These are phyloP conservation scores for Alosa sapidissima DNA, from an alignment of 2,797 vertebrate species.

Conservation along the genomic window DNA sequence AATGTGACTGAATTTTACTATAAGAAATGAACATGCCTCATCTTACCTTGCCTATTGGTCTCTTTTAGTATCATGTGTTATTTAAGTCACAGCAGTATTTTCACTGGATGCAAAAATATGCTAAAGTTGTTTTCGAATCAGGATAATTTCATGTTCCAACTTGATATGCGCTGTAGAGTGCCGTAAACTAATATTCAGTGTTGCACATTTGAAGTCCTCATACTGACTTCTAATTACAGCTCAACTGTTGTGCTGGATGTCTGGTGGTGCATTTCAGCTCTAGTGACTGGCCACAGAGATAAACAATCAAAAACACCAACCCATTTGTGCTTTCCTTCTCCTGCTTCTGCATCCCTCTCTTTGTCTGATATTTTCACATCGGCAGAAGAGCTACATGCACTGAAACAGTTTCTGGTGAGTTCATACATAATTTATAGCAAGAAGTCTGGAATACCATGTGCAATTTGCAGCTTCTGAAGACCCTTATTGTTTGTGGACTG, in stretches of 20 bases:
- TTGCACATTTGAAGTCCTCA: not conserved
- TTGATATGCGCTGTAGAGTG: not conserved
- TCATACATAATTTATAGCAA: constrained; percentile 73
- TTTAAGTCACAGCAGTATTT: not conserved
- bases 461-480: constrained; percentile 73
- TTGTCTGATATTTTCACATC: not conserved
- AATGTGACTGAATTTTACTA: not conserved
- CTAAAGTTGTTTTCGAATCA: not conserved
- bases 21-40: not conserved
- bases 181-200: not conserved
- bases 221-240: not conserved
- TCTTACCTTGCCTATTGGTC: not conserved
- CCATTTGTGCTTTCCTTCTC: not conserved
- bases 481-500: constrained; percentile 65
- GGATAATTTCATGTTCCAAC: not conserved
- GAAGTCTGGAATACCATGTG: constrained; percentile 67
- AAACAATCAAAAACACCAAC: not conserved
- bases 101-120: not conserved
- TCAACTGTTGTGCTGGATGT: not conserved
- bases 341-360: not conserved
- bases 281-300: not conserved
- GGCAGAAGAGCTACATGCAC: not conserved
- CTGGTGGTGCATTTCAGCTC: not conserved
- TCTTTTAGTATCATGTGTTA: not conserved
- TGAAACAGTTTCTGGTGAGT: constrained; percentile 43